Percentiles rank a stretch among this genome's conserved stretches.
Conservation (phyloP, 2,888 invertebrate species). For the Temnothorax rugatulus region DNA sequence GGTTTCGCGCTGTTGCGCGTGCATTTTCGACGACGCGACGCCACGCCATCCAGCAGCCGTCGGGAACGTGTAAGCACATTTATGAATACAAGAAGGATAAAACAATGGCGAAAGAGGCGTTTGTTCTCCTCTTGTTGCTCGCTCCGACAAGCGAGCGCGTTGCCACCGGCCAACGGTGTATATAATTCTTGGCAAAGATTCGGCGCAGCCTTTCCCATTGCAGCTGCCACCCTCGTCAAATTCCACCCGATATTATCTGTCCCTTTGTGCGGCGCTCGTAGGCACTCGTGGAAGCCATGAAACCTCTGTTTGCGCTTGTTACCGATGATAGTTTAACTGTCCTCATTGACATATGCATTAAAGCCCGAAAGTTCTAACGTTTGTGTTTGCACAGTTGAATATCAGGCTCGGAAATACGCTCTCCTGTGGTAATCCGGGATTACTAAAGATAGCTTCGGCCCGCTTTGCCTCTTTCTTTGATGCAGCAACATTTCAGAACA, state of each 20-base stretch:
- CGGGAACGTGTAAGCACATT: background rate
- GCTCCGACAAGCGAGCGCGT: background rate
- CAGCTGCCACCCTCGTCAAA: slow-evolving; percentile 63
- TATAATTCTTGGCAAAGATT: slow-evolving; percentile 62
- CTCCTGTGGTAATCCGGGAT: slow-evolving; percentile 13
- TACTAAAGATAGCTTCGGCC: slow-evolving; percentile 9
- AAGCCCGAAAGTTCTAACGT: background rate
- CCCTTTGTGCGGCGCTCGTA: background rate
- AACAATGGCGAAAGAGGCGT: slow-evolving; percentile 59
- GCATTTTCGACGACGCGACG: slow-evolving; percentile 38
- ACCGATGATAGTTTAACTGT: slow-evolving; percentile 9
- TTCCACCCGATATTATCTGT: slow-evolving; percentile 43
- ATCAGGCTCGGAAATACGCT: slow-evolving; percentile 18
- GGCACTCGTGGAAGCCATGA: background rate
- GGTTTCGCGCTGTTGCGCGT: slow-evolving; percentile 16
- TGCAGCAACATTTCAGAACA: slow-evolving; percentile 12
- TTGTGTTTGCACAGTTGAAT: slow-evolving; percentile 18
- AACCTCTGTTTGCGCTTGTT: background rate
- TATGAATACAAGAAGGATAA: slow-evolving; percentile 45
- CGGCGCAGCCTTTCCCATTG: slow-evolving; percentile 34
- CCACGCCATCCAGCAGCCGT: background rate
- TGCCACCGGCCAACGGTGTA: slow-evolving; percentile 43
- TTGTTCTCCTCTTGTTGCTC: slow-evolving; percentile 33
- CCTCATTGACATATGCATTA: slow-evolving; percentile 16
- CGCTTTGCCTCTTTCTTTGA: slow-evolving; percentile 6